phyloP scores from a whole-genome alignment of 1,140 invertebrate species.

The Hyposmocoma kahamanoa region DNA sequence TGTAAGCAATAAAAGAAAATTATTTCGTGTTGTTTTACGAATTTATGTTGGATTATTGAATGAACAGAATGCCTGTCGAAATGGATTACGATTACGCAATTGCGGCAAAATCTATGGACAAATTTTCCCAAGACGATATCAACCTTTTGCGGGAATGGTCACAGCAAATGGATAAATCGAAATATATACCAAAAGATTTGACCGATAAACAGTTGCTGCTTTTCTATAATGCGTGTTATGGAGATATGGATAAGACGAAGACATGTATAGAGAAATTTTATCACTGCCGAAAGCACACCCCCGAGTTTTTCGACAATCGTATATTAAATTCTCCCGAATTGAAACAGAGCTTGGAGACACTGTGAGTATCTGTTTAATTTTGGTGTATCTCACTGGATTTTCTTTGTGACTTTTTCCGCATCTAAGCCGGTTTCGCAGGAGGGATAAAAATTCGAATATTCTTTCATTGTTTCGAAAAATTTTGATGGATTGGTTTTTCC shows the following conservation, averaged over 20 bases:
- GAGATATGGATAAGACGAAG: conserved; percentile 71
- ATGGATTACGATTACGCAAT: conserved; percentile 54
- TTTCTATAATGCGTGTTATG: conserved; percentile 77
- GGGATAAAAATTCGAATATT: too few species aligned
- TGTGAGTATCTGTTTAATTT: conserved; percentile 54
- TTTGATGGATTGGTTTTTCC: too few species aligned
- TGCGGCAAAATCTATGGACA: conserved; percentile 43
- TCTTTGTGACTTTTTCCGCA: too few species aligned
- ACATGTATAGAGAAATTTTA: conserved; percentile 77
- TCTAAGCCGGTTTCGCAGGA: too few species aligned
- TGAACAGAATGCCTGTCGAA: conserved; percentile 46
- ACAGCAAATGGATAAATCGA: conserved; percentile 56
- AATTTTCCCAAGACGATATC: conserved; percentile 54
- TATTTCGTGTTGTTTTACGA: conserved; percentile 37
- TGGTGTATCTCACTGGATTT: too few species aligned
- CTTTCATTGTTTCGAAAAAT: too few species aligned
- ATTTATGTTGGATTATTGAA: conserved; percentile 19
- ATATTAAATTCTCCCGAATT: conserved; percentile 47
- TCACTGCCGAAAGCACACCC: conserved; percentile 67
- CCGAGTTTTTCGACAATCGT: conserved; percentile 76
- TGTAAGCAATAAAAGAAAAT: conserved; percentile 19
- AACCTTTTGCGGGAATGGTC: conserved; percentile 49
- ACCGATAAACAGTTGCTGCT: conserved; percentile 72
- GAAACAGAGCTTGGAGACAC: conserved; percentile 46
- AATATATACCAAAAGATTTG: conserved; percentile 67